Conservation (phyloP, 2,888 invertebrate genomes). For the Ischnus inquisitorius region DNA sequence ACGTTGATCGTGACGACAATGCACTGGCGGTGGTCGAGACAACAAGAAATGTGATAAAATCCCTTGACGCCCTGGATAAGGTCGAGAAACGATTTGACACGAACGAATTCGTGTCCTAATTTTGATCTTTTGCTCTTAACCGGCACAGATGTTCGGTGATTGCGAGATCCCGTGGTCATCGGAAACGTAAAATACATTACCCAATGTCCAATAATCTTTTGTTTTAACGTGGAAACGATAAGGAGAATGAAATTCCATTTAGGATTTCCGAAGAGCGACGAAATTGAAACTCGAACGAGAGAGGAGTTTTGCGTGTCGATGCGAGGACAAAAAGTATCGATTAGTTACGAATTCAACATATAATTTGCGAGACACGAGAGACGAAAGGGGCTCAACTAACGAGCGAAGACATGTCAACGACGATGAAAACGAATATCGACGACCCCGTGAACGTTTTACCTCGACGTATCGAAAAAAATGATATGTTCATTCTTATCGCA, state of each 20-base stretch:
- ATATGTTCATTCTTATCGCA: not conserved
- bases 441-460: not conserved
- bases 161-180: constrained; percentile 58
- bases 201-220: constrained; percentile 51
- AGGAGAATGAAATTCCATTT: constrained; percentile 15
- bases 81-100: constrained; percentile 64
- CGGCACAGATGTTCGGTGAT: constrained; percentile 65
- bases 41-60: constrained; percentile 63
- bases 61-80: constrained; percentile 61
- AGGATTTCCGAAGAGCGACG: constrained; percentile 17
- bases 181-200: constrained; percentile 75
- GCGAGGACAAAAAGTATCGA: constrained; percentile 34
- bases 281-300: constrained; percentile 5
- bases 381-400: not conserved
- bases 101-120: not conserved
- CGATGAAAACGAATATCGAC: not conserved
- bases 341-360: constrained; percentile 46
- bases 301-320: constrained; percentile 21
- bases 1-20: constrained; percentile 65
- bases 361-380: constrained; percentile 28
- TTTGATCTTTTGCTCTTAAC: constrained; percentile 70
- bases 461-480: not conserved
- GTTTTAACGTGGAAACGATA: constrained; percentile 60
- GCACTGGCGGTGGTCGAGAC: constrained; percentile 69
- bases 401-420: not conserved